Percentiles rank a stretch among this genome's conserved stretches.
Conservation (phyloP, 2,113 vertebrate genomes). For the Sebastes fasciatus region DNA sequence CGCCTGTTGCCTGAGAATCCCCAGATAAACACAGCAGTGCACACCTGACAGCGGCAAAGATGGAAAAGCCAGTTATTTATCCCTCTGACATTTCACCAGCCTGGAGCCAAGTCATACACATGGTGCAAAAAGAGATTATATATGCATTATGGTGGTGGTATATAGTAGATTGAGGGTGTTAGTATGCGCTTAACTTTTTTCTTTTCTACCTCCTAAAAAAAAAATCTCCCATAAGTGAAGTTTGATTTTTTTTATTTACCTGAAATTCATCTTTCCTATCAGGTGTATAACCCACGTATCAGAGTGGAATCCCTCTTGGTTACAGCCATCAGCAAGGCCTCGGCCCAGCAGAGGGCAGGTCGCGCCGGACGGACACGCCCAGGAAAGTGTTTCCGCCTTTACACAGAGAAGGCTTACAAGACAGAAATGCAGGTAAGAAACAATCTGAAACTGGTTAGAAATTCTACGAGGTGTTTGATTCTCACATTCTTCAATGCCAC, state of each 20-base stretch:
- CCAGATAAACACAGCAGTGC: constrained; percentile 79
- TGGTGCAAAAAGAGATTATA: constrained; percentile 67
- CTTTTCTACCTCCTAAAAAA: neutral
- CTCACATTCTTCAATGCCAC: constrained; percentile 27
- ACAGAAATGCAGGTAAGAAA: constrained; percentile 95
- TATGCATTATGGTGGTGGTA: constrained; percentile 39
- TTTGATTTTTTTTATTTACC: neutral
- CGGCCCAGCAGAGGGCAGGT: constrained; percentile 96
- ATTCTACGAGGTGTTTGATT: constrained; percentile 23
- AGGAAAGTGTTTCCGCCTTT: constrained; percentile 96
- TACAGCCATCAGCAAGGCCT: constrained; percentile 97
- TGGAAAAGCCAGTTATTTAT: constrained; percentile 82
- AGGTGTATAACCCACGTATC: constrained; percentile 98
- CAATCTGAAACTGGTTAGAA: neutral
- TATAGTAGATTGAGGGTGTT: constrained; percentile 15
- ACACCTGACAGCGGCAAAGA: constrained; percentile 77
- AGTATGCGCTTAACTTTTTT: neutral
- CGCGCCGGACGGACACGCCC: constrained; percentile 94
- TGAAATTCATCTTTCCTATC: constrained; percentile 1
- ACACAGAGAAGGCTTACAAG: constrained; percentile 98
- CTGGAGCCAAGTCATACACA: constrained; percentile 73
- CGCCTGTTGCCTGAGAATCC: constrained; percentile 79
- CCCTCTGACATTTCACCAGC: constrained; percentile 84
- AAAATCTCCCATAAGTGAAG: neutral
- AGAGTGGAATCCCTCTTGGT: constrained; percentile 95